phyloP scores from a whole-genome alignment of 2,113 vertebrate genomes.

The Dromas ardeola region DNA sequence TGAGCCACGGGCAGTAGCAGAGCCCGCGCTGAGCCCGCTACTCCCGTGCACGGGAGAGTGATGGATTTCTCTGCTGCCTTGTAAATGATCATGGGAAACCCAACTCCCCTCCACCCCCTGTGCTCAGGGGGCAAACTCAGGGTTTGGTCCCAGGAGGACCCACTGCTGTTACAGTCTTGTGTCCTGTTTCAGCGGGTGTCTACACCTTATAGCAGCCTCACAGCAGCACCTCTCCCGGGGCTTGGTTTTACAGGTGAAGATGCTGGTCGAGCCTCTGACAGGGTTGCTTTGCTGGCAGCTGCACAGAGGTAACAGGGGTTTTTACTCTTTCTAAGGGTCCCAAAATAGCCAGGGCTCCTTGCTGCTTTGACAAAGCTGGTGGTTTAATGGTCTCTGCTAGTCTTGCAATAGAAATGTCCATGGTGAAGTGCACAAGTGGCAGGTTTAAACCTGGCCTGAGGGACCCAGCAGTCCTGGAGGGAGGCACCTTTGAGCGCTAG shows the following conservation, averaged over 20 bases:
- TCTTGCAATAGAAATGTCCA: background rate
- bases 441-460: background rate
- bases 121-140: background rate
- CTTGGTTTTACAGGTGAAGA: slow-evolving; percentile 52
- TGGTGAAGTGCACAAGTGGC: background rate
- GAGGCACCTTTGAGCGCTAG: background rate
- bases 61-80: background rate
- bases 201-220: background rate
- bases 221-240: background rate
- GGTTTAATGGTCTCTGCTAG: background rate
- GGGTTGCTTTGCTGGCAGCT: background rate
- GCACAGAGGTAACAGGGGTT: background rate
- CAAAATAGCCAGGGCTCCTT: background rate
- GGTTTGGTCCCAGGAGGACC: background rate
- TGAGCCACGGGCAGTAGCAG: rapidly evolving
- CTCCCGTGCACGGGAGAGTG: rapidly evolving
- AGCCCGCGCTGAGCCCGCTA: rapidly evolving
- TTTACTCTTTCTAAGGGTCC: background rate
- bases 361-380: background rate
- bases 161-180: background rate
- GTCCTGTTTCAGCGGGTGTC: background rate
- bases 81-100: background rate
- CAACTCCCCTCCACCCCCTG: rapidly evolving
- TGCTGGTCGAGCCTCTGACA: background rate
- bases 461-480: background rate